Evolutionary conservation across 2,888 invertebrate species (phyloP), one percentile per base, ranked within the genome.

Genomic region (Chydorus sphaericus): DNA sequence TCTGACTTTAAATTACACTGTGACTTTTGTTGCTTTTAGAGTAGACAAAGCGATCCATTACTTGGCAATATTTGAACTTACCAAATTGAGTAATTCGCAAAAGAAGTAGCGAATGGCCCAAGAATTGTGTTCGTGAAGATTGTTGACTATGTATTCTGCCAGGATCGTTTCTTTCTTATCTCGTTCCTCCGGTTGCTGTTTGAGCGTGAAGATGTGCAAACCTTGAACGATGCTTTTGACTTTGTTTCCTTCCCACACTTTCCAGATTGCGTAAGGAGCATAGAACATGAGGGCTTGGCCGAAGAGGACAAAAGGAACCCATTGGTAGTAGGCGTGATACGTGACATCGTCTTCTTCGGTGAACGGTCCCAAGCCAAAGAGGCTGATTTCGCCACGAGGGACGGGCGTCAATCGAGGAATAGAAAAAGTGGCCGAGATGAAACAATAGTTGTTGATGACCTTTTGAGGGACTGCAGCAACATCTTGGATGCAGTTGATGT

Each of bases 171-270:
- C 57, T 33, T 57, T 52, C 33, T 37, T 26, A 11, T 57, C 36
- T n/a, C 44, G 48, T 14, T 48, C 48, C 16, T 33, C 31, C 59
- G 81, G 81, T 60, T 77, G 79, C 61, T 78, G 78, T 51, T 81
- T 77, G 54, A 80, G 72, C 51, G 83, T 78, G 48, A 58, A 54
- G 23, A 56, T 53, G 63, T 26, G 66, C 74, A 91, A 79, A 6
- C 90, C 89, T 59, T 88, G 87, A 28, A 88, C 84, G 62, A 91
- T 86, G 81, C 84, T 84, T 62, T 87, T 79, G 58, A 90, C 79
- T 30, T 62, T 60, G 10, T 63, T 62, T 30, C 63, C 65, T 60
- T 68, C 68, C 48, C 63, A 60, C 7, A 59, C 58, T 51, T 67
- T 67, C 69, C 69, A 69, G 14, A 68, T 54, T 56, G 62, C 62